A percentile compares a stretch with the other conserved stretches of the same genome.
Conservation (phyloP, 2,113 vertebrate species). For the Rafetus swinhoei region DNA sequence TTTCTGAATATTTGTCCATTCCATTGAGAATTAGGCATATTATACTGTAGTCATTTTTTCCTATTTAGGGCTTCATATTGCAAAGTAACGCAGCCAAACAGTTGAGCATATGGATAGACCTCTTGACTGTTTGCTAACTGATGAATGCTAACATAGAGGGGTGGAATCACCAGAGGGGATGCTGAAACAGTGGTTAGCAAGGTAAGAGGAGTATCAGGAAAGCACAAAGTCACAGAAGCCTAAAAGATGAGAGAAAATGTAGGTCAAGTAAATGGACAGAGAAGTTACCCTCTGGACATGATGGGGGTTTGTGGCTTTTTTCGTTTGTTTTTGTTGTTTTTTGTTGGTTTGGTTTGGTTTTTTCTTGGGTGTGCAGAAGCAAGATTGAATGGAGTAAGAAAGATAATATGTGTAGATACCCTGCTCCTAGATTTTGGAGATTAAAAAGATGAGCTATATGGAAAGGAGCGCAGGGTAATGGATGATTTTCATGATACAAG, state of each 20-base stretch:
- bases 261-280: background rate
- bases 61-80: background rate
- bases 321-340: too few relatives aligned
- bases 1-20: background rate
- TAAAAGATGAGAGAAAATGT: background rate
- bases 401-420: background rate
- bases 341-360: background rate
- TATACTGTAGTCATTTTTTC: background rate
- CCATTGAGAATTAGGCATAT: background rate
- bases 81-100: background rate
- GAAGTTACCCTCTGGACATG: background rate
- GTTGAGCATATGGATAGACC: background rate
- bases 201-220: background rate
- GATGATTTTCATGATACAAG: background rate
- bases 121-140: background rate
- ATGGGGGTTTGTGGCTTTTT: too few relatives aligned
- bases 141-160: background rate
- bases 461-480: background rate
- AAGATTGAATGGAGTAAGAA: background rate
- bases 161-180: background rate
- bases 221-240: background rate
- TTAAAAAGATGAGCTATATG: background rate
- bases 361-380: background rate
- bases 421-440: background rate
- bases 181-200: background rate